These are phyloP conservation scores for Standfussiana lucernea DNA, from an alignment of 2,888 invertebrate species.

Conservation along the genomic window DNA sequence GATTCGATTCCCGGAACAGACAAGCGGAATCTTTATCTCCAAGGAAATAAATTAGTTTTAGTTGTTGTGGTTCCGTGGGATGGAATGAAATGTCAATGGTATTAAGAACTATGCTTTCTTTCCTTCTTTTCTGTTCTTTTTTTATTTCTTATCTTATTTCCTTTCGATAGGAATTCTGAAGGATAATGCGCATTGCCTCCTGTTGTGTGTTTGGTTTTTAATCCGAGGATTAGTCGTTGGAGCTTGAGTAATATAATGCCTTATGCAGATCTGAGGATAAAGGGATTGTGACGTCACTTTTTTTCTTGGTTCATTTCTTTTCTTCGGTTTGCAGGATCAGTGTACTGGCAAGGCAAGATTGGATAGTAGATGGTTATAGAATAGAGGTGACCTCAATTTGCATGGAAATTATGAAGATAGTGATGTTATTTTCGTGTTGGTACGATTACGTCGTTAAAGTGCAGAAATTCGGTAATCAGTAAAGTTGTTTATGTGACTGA, in stretches of 20 bases:
- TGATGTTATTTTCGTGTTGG: background rate
- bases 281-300: constrained; percentile 13
- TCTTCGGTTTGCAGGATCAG: background rate
- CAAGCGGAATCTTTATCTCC: constrained; percentile 64
- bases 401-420: background rate
- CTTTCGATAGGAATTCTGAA: constrained; percentile 7
- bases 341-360: background rate
- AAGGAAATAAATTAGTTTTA: constrained; percentile 68
- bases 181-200: constrained; percentile 35
- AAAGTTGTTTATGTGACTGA: background rate
- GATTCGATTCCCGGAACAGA: constrained; percentile 68
- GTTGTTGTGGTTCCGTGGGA: constrained; percentile 61
- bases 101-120: constrained; percentile 59
- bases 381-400: background rate
- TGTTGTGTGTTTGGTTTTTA: constrained; percentile 36
- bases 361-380: background rate
- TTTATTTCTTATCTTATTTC: constrained; percentile 42
- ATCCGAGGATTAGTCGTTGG: constrained; percentile 31
- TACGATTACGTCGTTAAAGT: background rate
- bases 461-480: too few species aligned
- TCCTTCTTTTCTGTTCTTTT: constrained; percentile 21
- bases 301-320: background rate
- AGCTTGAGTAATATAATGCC: constrained; percentile 13
- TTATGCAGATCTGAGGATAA: constrained; percentile 24
- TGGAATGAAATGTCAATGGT: constrained; percentile 67